Percentiles rank a stretch among this genome's conserved stretches.
phyloP scores from a whole-genome alignment of 2,797 vertebrate species.

The Staurois parvus region DNA sequence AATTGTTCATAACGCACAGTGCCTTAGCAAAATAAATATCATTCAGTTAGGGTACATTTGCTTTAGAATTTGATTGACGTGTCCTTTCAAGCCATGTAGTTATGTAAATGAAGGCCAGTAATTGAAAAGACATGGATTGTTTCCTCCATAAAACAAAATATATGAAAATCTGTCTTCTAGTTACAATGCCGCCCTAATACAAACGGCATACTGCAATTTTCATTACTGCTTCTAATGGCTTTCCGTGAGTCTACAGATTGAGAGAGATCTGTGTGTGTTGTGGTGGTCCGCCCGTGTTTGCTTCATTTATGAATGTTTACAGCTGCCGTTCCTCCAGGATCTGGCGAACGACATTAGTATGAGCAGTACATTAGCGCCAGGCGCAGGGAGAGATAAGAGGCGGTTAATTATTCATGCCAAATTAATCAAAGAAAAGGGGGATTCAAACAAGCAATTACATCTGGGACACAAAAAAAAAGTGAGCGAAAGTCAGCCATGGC shows the following conservation, averaged over 20 bases:
- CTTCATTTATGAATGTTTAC: constrained; percentile 25
- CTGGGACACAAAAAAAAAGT: constrained; percentile 1
- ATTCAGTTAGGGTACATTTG: no score
- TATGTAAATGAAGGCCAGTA: background rate
- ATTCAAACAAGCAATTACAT: constrained; percentile 3
- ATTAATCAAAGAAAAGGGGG: constrained; percentile 16
- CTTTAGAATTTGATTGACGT: no score
- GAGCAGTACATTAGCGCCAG: background rate
- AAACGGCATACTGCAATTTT: background rate
- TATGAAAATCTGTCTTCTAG: background rate
- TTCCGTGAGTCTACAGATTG: background rate
- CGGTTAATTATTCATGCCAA: constrained; percentile 40
- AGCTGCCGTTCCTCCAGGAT: constrained; percentile 9
- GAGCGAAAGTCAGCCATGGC: background rate
- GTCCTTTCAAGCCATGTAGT: no score
- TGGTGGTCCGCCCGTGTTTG: background rate
- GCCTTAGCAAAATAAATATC: no score
- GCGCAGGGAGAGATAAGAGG: constrained; percentile 7
- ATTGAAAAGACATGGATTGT: background rate
- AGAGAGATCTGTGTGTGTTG: background rate
- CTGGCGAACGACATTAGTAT: constrained; percentile 1
- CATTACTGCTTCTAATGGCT: background rate
- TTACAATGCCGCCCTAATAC: background rate
- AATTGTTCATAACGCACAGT: no score
- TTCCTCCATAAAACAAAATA: background rate